Evolutionary conservation across 2,888 invertebrate genomes (phyloP), one percentile per base, ranked within the genome.

Genomic region (Nycteola revayana): DNA sequence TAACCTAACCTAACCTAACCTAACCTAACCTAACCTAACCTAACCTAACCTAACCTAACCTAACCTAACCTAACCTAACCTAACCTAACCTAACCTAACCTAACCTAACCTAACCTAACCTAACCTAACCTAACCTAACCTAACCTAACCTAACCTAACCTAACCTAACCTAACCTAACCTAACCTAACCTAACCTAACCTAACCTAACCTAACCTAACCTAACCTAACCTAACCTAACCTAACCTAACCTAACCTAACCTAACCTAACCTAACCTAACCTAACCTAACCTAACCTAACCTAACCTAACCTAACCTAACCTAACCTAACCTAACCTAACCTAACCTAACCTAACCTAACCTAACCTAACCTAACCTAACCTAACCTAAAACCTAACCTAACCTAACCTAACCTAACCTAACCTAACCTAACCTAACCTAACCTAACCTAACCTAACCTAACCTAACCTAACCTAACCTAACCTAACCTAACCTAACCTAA

Each of bases 261-360:
- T 35, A 35, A 35, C 35, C 35, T 35, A 38, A 38, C 38, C 38
- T 38, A 38, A 38, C 38, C 38, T 38, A 38, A 38, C 38, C 38
- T 38, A 38, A 38, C 38, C 38, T 38, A 24, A 24, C 24, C 29
- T 29, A 29, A 28, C 28, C 38, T 38, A 38, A 38, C 38, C 35
- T 40, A 40, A 40, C 40, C 40, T 40, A 40, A 40, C 40, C 40
- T 40, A 40, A 40, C 40, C 40, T 32, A 40, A 40, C 40, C 40
- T 40, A 40, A 40, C 40, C 40, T 40, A 40, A 40, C 40, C 40
- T 40, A 40, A 40, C 40, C 40, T 40, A 40, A 40, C 40, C 40
- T 40, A 40, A 40, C 40, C 40, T 40, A 40, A 40, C 40, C 40
- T 40, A 40, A 40, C 40, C 40, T 40, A 40, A 40, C 40, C 40